Base-by-base conservation (phyloP, 2,113 vertebrate species). In the Mesitornis unicolor region DNA sequence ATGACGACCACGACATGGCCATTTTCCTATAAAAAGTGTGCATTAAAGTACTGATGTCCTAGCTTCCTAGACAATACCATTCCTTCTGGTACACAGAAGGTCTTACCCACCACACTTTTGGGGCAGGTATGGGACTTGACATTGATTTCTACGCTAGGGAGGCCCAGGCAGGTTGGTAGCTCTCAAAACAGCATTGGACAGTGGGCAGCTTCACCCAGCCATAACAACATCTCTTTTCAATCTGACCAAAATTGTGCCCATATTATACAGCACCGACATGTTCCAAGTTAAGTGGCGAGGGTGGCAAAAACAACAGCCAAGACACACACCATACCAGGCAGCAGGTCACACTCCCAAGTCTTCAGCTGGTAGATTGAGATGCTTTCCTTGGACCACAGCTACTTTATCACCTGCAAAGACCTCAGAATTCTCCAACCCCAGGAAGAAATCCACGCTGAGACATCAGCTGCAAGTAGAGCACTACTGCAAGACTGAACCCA, bases 1-100 rank as follows among this genome's bases (percentile, higher is more conserved):
- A 3, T 5, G 2, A 25, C 42, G n/a, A n/a, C n/a, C n/a, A n/a
- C n/a, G n/a, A 15, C 1, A 21, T n/a, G 22, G 22, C 29, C 6
- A 8, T 36, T 75, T 89, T 42, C 53, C 67, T 31, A 1, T 10
- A 24, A 45, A 28, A 73, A 26, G 19, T 4, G 8, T 13, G 25
- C 40, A 8, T 2, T 10, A 11, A 63, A 69, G 50, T 6, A 12
- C 35, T 56, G 61, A 35, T 4, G 0, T 21, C 83, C 20, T n/a
- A 48, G 64, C 69, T 42, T 11, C 63, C 33, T 2, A 63, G 33
- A 29, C 63, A 43, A 5, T 3, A 29, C 20, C 13, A 67, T 22
- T 65, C 45, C 56, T 48, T 24, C 67, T 76, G 33, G 65, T 16
- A 60, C 9, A 6, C 0, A 53, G 47, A 36, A 80, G 60, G 60